Evolutionary conservation across 2,888 invertebrate genomes (phyloP), one percentile per base, ranked within the genome.

Genomic region (Leptopilina syphax): DNA sequence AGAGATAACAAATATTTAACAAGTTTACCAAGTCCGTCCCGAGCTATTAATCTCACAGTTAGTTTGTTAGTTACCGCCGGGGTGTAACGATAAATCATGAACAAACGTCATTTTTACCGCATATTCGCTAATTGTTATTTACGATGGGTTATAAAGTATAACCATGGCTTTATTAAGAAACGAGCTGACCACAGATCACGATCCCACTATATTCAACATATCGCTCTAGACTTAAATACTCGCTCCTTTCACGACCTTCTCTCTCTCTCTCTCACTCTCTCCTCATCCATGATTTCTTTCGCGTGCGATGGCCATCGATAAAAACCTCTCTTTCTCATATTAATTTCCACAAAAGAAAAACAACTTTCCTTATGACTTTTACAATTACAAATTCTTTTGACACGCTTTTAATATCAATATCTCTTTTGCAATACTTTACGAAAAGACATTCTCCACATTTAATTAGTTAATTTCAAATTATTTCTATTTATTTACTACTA

Each of bases 71-170:
- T 87, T 85, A 85, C 83, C 84, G 81, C 77, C 80, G 73, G 76
- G 77, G 68, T 76, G 79, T 68, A 65, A 83, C 86, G 87, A 88
- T 86, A 86, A 87, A 86, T 86, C 86, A 85, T 77, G 81, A 79
- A 82, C 76, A 84, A 78, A 82, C 80, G 83, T 81, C 84, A 88
- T 88, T 87, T 87, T 86, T 86, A 87, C 84, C 84, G 84, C 85
- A 82, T 81, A 79, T 83, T 82, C 83, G 87, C 87, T 90, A 90
- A 90, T 89, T 89, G 88, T 90, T 90, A 90, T 90, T 90, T 90
- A 90, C 89, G 88, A 90, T 85, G 83, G 85, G 86, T 78, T 86
- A 87, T 88, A 88, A 88, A 88, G 84, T 85, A 86, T 87, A 50
- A 87, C 85, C 86, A 86, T 83, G 84, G 84, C 86, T 89, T 88